Conservation (phyloP, 2,888 invertebrate species). For the Nysson spinosus region DNA sequence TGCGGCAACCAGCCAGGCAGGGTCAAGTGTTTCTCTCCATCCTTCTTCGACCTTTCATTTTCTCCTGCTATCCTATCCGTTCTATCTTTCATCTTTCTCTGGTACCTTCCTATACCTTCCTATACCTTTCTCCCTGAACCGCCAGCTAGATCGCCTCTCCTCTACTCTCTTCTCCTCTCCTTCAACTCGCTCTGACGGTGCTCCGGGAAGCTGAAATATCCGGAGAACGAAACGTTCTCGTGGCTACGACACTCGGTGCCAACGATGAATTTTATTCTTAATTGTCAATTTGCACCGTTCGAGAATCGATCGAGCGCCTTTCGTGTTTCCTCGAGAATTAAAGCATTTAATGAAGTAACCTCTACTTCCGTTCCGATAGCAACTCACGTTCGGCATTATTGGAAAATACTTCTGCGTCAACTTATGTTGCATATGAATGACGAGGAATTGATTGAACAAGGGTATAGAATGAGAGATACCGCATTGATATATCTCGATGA, state of each 20-base stretch:
- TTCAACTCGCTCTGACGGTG: not conserved
- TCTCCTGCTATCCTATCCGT: constrained; percentile 26
- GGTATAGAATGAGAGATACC: too few species aligned
- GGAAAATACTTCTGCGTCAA: too few species aligned
- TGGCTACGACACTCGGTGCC: not conserved
- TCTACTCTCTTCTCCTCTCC: not conserved
- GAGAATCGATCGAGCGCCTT: constrained; percentile 2
- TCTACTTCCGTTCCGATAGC: too few species aligned
- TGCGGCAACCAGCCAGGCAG: constrained; percentile 66
- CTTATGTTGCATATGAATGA: too few species aligned
- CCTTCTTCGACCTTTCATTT: constrained; percentile 37
- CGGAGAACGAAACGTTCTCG: constrained; percentile 30
- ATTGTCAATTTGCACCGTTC: constrained; percentile 1
- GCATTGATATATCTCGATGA: too few species aligned
- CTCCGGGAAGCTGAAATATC: constrained; percentile 28
- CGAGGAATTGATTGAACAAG: too few species aligned
- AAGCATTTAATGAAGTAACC: too few species aligned
- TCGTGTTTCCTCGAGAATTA: not conserved
- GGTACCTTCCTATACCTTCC: constrained; percentile 14
- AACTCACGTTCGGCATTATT: too few species aligned
- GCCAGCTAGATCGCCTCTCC: not conserved
- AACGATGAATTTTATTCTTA: constrained; percentile 12
- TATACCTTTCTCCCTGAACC: constrained; percentile 7
- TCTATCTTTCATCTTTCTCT: constrained; percentile 5
- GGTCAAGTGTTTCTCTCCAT: constrained; percentile 68